A percentile compares a stretch with the other conserved stretches of the same genome.
Conservation (phyloP, 2,888 invertebrate genomes). For the Bombyx huttoni region DNA sequence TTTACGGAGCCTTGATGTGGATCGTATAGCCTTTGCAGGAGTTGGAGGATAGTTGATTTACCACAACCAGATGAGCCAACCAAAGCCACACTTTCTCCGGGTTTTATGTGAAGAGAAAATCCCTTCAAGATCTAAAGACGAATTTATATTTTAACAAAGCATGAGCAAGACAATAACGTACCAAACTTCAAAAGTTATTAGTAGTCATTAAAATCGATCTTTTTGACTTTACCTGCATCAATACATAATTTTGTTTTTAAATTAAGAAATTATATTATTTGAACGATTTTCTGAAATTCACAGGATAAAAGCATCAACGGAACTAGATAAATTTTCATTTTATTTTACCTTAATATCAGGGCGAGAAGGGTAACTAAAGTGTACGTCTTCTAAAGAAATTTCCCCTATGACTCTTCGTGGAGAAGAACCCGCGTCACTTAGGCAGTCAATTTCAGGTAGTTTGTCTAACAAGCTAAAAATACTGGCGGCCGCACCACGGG, state of each 20-base stretch:
- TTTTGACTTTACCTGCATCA: too few relatives aligned
- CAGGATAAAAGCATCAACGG: too few relatives aligned
- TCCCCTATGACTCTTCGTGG: constrained; percentile 70
- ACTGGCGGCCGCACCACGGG: constrained; percentile 81
- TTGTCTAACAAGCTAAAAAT: constrained; percentile 81
- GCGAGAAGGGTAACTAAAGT: constrained; percentile 84
- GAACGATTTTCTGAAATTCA: too few relatives aligned
- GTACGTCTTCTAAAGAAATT: constrained; percentile 77
- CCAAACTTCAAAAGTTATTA: too few relatives aligned
- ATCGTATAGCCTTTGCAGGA: constrained; percentile 78
- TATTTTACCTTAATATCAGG: constrained; percentile 70
- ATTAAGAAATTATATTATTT: too few relatives aligned
- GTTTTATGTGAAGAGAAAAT: constrained; percentile 73
- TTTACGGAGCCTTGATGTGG: constrained; percentile 30
- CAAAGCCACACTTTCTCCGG: constrained; percentile 81
- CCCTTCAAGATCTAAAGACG: constrained; percentile 72
- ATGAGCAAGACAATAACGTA: too few relatives aligned
- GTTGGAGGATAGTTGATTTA: constrained; percentile 82
- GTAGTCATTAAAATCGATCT: too few relatives aligned
- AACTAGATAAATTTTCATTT: too few relatives aligned
- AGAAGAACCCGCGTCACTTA: constrained; percentile 71
- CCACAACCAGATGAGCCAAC: constrained; percentile 82
- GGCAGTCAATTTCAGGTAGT: constrained; percentile 78
- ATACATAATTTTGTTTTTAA: too few relatives aligned
- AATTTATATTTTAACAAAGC: not conserved